These are phyloP conservation scores for Coenobita brevimanus DNA, from an alignment of 1,140 invertebrate genomes.

Conservation along the genomic window DNA sequence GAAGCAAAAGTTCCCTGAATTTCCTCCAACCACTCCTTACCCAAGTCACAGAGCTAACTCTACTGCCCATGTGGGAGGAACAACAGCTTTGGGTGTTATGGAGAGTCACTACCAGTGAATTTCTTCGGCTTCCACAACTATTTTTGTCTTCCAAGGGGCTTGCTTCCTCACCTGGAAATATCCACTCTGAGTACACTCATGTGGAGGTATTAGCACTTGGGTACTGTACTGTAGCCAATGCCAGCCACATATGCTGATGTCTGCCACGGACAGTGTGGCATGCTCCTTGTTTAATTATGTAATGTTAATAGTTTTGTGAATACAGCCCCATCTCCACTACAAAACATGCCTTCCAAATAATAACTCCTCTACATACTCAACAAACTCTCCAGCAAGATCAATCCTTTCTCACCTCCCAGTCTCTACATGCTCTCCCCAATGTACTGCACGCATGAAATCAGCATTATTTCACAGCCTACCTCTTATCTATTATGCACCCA, in stretches of 20 bases:
- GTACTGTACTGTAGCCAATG: conserved; percentile 35
- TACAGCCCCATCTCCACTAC: too few species aligned
- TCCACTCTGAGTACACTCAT: conserved; percentile 54
- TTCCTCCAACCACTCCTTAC: too few species aligned
- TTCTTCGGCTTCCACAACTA: conserved; percentile 44
- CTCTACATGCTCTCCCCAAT: too few species aligned
- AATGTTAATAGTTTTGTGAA: conserved; percentile 70
- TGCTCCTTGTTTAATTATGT: conserved; percentile 69
- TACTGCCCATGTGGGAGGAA: conserved; percentile 44
- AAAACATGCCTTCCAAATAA: too few species aligned
- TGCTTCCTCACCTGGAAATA: conserved; percentile 48
- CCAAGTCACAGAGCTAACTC: conserved; percentile 19
- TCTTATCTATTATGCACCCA: too few species aligned
- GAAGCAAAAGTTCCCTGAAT: too few species aligned
- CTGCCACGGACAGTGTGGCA: conserved; percentile 67
- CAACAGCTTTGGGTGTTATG: conserved; percentile 52
- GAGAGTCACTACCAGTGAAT: conserved; percentile 18
- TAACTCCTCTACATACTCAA: too few species aligned
- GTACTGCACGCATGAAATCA: too few species aligned
- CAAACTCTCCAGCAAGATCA: too few species aligned
- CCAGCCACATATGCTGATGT: conserved; percentile 59
- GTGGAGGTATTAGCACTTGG: conserved; percentile 44
- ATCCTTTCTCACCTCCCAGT: too few species aligned
- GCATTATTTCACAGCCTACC: too few species aligned
- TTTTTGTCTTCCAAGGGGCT: conserved; percentile 59